Base-by-base conservation (phyloP, 2,113 vertebrate genomes). In the Natator depressus region DNA sequence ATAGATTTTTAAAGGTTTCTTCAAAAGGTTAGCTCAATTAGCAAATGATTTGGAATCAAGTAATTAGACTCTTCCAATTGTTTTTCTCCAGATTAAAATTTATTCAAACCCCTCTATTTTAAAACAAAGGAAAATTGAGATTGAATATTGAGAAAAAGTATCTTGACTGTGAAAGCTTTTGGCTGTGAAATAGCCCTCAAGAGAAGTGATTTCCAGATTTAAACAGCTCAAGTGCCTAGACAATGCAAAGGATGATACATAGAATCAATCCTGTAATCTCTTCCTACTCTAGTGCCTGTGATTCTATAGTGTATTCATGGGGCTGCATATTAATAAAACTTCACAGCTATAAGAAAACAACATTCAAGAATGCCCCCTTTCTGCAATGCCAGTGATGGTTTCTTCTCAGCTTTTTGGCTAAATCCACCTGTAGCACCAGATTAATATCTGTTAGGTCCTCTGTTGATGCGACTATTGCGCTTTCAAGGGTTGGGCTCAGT, bases 11-110 rank as follows among this genome's bases (percentile, higher is more conserved):
- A 54, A 81, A 96, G 92, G 53, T 19, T 47, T 90, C 53, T 89
- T 89, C 91, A 97, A 97, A 94, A 82, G 47, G 84, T 97, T 95
- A 91, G 42, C 84, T 93, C 81, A 93, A 83, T 95, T 94, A 94
- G 79, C 78, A 95, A 97, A 93, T 53, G 50, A 95, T n/a, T 16
- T 69, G 6, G 85, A 95, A 94, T 38, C 35, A 72, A 78, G 14
- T 35, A 50, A 79, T 91, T 81, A 82, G 31, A 5, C 13, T 88
- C 85, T 85, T 85, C 85, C 54, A 90, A 57, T 93, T 93, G 29
- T 53, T 84, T 94, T 87, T 82, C 83, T 90, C 78, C 38, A 42
- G 20, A 62, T 83, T 91, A 65, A 57, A 92, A 85, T 46, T 9
- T 84, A 93, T 82, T 49, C 54, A 76, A 89, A 94, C 91, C 50